Evolutionary conservation across 2,888 invertebrate species (phyloP).

Genomic region (Chymomyza procnemis): DNA sequence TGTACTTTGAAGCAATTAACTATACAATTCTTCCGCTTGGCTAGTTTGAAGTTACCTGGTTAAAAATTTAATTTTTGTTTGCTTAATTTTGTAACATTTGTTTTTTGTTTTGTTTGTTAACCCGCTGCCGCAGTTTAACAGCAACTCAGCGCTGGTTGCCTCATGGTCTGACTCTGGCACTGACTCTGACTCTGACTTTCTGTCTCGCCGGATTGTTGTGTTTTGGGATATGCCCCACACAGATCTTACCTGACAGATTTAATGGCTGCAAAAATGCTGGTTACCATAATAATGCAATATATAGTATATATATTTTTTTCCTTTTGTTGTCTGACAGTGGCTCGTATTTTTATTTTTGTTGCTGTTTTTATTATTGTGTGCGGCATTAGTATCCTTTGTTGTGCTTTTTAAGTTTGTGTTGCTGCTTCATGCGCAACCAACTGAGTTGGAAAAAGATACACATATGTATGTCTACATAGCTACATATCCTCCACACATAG

Average conservation of each 20-base stretch:
- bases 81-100: no score
- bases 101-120: conserved; percentile 1
- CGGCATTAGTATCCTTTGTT: conserved; percentile 14
- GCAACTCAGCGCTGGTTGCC: background rate
- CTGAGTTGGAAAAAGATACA: conserved; percentile 32
- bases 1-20: no score
- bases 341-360: conserved; percentile 13
- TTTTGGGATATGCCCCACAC: conserved; percentile 35
- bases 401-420: conserved; percentile 28
- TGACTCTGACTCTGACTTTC: no score
- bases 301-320: conserved; percentile 24
- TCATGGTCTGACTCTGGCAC: no score
- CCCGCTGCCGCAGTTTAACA: background rate
- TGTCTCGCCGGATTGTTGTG: conserved; percentile 10
- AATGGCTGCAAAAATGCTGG: conserved; percentile 65
- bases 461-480: background rate
- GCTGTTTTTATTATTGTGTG: conserved; percentile 19
- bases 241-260: conserved; percentile 64
- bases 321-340: conserved; percentile 22
- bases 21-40: no score
- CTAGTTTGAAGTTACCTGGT: conserved; percentile 6
- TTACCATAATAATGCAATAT: conserved; percentile 56
- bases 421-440: conserved; percentile 13
- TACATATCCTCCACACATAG: background rate
- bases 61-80: conserved; percentile 3